A percentile compares a stretch with the other conserved stretches of the same genome.
Evolutionary conservation across 2,888 invertebrate genomes (phyloP).

Genomic region (Stenchaetothrips biformis): DNA sequence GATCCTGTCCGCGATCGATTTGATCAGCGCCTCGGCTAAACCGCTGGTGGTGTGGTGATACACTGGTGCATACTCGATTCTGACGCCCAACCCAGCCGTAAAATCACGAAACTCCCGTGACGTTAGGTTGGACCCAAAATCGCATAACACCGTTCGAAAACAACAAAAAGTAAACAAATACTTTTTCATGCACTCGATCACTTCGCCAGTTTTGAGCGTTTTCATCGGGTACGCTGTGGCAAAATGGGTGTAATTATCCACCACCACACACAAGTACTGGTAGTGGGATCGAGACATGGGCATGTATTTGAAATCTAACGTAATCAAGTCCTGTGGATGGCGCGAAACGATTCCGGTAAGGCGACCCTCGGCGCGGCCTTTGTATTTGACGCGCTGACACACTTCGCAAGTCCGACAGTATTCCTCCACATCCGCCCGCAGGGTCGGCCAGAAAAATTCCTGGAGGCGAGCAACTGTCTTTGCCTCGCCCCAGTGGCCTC

Average conservation of each 20-base stretch:
- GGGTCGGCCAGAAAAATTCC: background rate
- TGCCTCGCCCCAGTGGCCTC: background rate
- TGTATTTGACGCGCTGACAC: background rate
- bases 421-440: background rate
- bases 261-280: background rate
- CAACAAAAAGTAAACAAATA: background rate
- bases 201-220: background rate
- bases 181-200: background rate
- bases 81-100: rapidly evolving
- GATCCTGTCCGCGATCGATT: background rate
- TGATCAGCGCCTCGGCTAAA: background rate
- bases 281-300: background rate
- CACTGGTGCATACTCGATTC: background rate
- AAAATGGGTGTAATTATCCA: background rate
- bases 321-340: background rate
- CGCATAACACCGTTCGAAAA: background rate
- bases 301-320: background rate
- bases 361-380: background rate
- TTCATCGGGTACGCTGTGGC: background rate
- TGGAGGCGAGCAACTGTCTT: background rate
- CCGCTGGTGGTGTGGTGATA: background rate
- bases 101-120: background rate
- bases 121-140: background rate
- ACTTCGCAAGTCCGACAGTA: background rate
- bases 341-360: background rate